Base-by-base conservation (phyloP, 2,888 invertebrate species). In the Eristalinus sepulchralis region DNA sequence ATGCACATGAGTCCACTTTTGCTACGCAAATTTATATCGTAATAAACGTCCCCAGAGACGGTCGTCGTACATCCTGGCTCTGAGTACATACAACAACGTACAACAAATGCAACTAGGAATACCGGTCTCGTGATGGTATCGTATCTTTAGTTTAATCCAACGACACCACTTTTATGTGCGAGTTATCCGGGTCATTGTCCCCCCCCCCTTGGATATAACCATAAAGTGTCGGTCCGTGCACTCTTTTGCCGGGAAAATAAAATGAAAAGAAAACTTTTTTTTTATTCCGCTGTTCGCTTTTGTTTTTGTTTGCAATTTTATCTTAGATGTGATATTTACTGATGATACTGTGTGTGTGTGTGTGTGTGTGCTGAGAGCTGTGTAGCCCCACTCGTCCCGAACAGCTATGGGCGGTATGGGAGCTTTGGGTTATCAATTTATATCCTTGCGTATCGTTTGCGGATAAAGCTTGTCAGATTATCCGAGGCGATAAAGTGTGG, bases 391-490 rank as follows among this genome's bases (percentile, higher is more conserved):
- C 20, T 10, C 27, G 27, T 27, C 67, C 2, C 13, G n/a, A 8
- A 33, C 31, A 39, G n/a, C 10, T 24, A 8, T 17, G 1, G 17
- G 20, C 8, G 60, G 22, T n/a, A 2, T 13, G 36, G 17, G 11
- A 67, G 55, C 62, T 67, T 67, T 47, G 11, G 9, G 20, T n/a
- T 11, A n/a, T n/a, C 4, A 11, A 39, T 6, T 13, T 17, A 33
- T 33, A 22, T n/a, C 11, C 9, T 67, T 20, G 20, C 47, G 5
- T n/a, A 8, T 59, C 20, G 53, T 36, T n/a, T 47, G 47, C 8
- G 82, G 82, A 82, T 82, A 82, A 82, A 82, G 82, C 66, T 71
- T 53, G n/a, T 13, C 4, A 67, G 60, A 60, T 77, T 77, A 83
- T 83, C 82, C 82, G 60, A n/a, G 6, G 31, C 13, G 13, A 20